Evolutionary conservation across 2,113 vertebrate species (phyloP).

Genomic region (Scatophagus argus): DNA sequence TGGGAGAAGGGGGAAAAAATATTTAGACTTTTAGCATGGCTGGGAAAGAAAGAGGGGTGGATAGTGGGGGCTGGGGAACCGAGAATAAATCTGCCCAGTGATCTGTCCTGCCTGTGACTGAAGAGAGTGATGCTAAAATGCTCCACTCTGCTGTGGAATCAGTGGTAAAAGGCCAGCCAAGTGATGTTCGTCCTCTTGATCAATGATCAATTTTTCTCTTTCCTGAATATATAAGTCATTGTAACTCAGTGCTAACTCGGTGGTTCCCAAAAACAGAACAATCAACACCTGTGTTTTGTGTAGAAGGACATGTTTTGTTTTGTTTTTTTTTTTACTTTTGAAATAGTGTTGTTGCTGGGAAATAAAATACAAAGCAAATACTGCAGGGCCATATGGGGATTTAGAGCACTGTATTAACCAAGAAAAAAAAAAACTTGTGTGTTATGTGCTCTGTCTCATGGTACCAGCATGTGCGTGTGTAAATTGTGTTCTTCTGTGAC

Average conservation of each 20-base stretch:
- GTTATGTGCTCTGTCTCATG: background rate
- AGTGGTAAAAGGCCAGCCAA: background rate
- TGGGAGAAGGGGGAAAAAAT: slow-evolving; percentile 39
- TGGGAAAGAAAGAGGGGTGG: background rate
- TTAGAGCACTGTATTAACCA: background rate
- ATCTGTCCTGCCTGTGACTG: slow-evolving; percentile 31
- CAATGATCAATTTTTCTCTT: background rate
- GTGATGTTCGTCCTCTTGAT: background rate
- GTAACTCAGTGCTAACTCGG: too few species aligned
- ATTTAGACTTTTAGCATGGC: slow-evolving; percentile 45
- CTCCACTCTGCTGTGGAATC: slow-evolving; percentile 27
- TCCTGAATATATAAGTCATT: background rate
- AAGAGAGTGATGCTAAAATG: slow-evolving; percentile 29
- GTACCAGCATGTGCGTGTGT: slow-evolving; percentile 1
- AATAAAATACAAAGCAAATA: background rate
- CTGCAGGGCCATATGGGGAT: background rate
- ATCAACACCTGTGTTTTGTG: background rate
- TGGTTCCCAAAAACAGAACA: background rate
- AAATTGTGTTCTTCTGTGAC: slow-evolving; percentile 1
- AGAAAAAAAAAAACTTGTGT: background rate
- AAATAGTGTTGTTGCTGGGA: background rate
- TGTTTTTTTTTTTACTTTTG: too few species aligned
- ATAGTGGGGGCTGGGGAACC: background rate
- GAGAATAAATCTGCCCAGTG: slow-evolving; percentile 63
- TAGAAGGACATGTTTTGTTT: too few species aligned